A percentile compares a stretch with the other conserved stretches of the same genome.
Conservation (phyloP, 1,140 invertebrate species). For the Pectinophora gossypiella region DNA sequence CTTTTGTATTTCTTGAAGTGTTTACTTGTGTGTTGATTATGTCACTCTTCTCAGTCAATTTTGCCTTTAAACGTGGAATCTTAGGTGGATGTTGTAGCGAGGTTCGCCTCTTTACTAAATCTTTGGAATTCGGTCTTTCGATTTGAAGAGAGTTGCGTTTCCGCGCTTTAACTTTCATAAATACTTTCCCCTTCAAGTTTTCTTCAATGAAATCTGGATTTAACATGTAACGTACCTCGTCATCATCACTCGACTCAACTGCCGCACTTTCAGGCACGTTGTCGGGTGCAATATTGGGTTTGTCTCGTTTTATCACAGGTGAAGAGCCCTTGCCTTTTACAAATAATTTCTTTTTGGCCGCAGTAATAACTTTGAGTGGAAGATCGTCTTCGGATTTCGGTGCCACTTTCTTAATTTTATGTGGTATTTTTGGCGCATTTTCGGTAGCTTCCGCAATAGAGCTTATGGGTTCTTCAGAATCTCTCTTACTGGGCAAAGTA, state of each 20-base stretch:
- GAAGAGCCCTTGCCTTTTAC: constrained; percentile 41
- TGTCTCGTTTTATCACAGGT: constrained; percentile 42
- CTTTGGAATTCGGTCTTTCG: constrained; percentile 56
- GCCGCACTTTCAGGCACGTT: constrained; percentile 14
- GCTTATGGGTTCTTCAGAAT: background rate
- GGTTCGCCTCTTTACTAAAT: constrained; percentile 52
- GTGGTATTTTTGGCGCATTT: background rate
- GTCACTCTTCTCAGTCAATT: constrained; percentile 32
- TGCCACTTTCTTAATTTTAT: too few relatives aligned
- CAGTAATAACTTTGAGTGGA: too few relatives aligned
- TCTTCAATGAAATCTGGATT: constrained; percentile 35
- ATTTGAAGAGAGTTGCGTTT: constrained; percentile 59
- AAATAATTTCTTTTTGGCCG: constrained; percentile 37
- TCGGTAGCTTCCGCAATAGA: background rate
- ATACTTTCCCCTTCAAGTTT: constrained; percentile 36
- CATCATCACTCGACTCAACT: constrained; percentile 50
- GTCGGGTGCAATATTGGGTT: constrained; percentile 19
- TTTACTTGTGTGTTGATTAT: constrained; percentile 3
- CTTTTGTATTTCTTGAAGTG: constrained; percentile 17
- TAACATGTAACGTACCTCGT: constrained; percentile 65
- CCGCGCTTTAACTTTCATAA: constrained; percentile 58
- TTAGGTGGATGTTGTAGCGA: constrained; percentile 58
- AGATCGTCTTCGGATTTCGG: too few relatives aligned
- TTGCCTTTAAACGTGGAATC: constrained; percentile 48
- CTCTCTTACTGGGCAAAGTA: background rate